Base-by-base conservation (phyloP, 2,113 vertebrate genomes). In the Ameiurus melas region DNA sequence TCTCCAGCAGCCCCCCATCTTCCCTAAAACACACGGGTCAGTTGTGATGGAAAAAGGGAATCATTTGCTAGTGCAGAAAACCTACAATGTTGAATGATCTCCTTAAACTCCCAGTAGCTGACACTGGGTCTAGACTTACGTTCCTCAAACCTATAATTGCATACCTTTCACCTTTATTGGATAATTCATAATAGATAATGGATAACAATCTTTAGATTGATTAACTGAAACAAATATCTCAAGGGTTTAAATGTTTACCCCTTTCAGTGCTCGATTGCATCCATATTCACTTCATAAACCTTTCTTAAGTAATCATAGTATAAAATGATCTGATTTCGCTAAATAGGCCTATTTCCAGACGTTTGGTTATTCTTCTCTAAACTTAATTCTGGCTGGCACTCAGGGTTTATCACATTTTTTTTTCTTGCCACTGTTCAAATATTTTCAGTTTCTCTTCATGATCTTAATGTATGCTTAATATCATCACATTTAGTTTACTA, bases 1-100 rank as follows among this genome's bases (percentile, higher is more conserved):
- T 68, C 6, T 71, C 92, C 92, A 92, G 87, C 93, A 95, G 85
- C 91, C 84, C 86, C 90, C 94, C 95, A 96, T 96, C 90, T 90
- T 89, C 73, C 58, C 87, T 84, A 68, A 22, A 58, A 58, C 43
- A 39, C 27, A 83, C 3, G n/a, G 57, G 22, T 27, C 80, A 62
- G 10, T 4, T 22, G 30, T 62, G 2, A 70, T 53, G 25, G 30
- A 13, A 55, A 43, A 51, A 51, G 10, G 3, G 43, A 47, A 7
- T 47, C 5, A 53, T 20, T 53, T 57, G 13, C 27, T 5, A 20
- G 2, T 57, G 39, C 3, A 4, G 25, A 27, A 82, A 58, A 39
- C 33, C 79, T 80, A 81, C n/a, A 58, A 20, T 10, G 51, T 81
- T 22, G 0, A 55, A 79, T 17, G 36, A 17, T 36, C 27, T 36